Evolutionary conservation across 1,140 invertebrate species (phyloP), one percentile per base, ranked within the genome.

Genomic region (Camponotus vicinus): DNA sequence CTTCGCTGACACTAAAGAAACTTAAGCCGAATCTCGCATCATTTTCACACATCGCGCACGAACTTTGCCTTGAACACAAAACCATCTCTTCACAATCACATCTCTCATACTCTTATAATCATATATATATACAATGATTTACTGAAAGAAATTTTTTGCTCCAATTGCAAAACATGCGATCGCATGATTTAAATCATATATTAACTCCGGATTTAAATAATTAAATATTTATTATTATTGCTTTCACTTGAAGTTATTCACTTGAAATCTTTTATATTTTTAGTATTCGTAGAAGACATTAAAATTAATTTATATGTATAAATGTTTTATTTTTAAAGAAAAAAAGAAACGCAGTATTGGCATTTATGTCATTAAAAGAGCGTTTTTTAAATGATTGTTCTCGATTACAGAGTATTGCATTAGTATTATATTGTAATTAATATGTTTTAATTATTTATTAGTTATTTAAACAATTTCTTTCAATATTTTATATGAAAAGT

Each of bases 371-470:
- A 61, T 3, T 71, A 9, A 32, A 55, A 45, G 49, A 18, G 3
- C 9, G 13, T 71, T 71, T 34, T 32, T 21, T 21, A 21, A 80
- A 18, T 42, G 66, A 42, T 0, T 8, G 42, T 9, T 64, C 18
- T 66, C 18, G 11, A 27, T 8, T 9, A 21, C 13, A 55, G 40
- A 82, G 69, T 83, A 61, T 83, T 83, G 55, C 42, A 7, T 4
- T 70, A 82, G 52, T 82, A 73, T 82, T 73, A 73, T 11, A 21
- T 71, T 2, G 3, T 18, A 13, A 70, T 11, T 71, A 52, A 55
- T 37, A 8, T 55, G 13, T 57, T 52, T 5, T 32, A 67, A 67
- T 52, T 37, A 15, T 71, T 71, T 71, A 71, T 71, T 59, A 21
- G 70, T 71, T 59, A 32, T 40, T 76, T 55, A 6, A 32, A 8